These are phyloP conservation scores for Homarus gammarus DNA, from an alignment of 2,888 invertebrate genomes.

Conservation along the genomic window DNA sequence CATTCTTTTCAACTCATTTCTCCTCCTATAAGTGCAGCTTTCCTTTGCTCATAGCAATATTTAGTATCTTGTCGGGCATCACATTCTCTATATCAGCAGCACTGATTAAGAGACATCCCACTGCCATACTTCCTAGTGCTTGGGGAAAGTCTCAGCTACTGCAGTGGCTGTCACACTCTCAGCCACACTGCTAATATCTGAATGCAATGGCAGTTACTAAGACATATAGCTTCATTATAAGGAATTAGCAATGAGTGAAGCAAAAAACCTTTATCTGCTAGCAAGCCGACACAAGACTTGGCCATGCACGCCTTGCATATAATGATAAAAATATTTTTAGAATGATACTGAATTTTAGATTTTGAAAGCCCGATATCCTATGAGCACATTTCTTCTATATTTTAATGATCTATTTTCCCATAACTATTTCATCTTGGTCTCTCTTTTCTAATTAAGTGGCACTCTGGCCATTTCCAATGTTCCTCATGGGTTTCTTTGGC, in stretches of 20 bases:
- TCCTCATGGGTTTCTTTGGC: conserved; percentile 19
- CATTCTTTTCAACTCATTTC: not conserved
- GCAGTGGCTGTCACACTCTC: conserved; percentile 18
- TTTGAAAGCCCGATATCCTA: conserved; percentile 41
- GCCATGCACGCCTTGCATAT: conserved; percentile 32
- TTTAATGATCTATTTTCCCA: conserved; percentile 29
- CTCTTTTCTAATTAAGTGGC: conserved; percentile 12
- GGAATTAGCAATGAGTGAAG: not conserved
- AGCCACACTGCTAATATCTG: conserved; percentile 2
- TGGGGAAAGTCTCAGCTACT: not conserved
- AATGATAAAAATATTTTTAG: conserved; percentile 15
- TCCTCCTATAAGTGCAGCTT: not conserved
- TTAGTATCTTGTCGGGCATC: conserved; percentile 5
- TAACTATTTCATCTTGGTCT: not conserved
- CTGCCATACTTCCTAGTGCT: not conserved
- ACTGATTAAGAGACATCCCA: not conserved
- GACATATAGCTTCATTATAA: conserved; percentile 5
- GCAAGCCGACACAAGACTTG: conserved; percentile 56
- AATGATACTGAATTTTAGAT: conserved; percentile 38
- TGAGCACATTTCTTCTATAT: conserved; percentile 50
- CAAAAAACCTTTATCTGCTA: not conserved
- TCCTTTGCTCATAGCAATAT: conserved; percentile 19
- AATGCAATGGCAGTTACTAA: not conserved
- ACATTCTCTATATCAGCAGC: conserved; percentile 1
- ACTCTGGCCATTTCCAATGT: conserved; percentile 1